phyloP scores from a whole-genome alignment of 1,140 invertebrate genomes.

The Sitophilus oryzae region DNA sequence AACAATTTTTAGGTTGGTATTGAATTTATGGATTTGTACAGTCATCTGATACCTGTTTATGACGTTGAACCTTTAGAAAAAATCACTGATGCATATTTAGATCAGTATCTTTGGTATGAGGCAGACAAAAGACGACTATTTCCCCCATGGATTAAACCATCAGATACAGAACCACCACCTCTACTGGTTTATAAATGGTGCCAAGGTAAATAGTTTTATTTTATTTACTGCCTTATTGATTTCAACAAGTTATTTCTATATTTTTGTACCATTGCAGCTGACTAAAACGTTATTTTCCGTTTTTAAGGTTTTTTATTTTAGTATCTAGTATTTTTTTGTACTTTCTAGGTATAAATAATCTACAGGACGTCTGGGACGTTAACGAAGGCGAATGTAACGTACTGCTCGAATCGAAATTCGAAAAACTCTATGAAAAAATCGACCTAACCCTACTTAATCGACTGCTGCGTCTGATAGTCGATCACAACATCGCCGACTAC shows the following conservation, averaged over 20 bases:
- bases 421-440: constrained; percentile 99
- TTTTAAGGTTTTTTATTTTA: neutral
- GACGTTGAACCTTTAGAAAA: constrained; percentile 99
- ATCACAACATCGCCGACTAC: constrained; percentile 99
- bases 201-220: constrained; percentile 65
- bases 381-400: constrained; percentile 98
- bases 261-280: neutral
- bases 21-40: constrained; percentile 99
- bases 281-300: too few species aligned
- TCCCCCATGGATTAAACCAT: constrained; percentile 98
- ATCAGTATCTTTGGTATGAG: constrained; percentile 99
- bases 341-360: constrained; percentile 81
- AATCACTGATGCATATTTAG: constrained; percentile 99
- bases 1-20: constrained; percentile 59
- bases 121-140: constrained; percentile 95
- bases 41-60: constrained; percentile 97
- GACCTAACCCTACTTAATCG: constrained; percentile 97
- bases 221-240: constrained; percentile 40
- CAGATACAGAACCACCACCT: constrained; percentile 97
- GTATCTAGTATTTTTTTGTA: neutral
- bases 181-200: constrained; percentile 99
- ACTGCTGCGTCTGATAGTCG: constrained; percentile 91
- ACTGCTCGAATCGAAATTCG: constrained; percentile 93
- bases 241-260: constrained; percentile 1
- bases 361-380: constrained; percentile 98